These are phyloP conservation scores for Azemiops feae DNA, from an alignment of 2,113 vertebrate species.

Conservation along the genomic window DNA sequence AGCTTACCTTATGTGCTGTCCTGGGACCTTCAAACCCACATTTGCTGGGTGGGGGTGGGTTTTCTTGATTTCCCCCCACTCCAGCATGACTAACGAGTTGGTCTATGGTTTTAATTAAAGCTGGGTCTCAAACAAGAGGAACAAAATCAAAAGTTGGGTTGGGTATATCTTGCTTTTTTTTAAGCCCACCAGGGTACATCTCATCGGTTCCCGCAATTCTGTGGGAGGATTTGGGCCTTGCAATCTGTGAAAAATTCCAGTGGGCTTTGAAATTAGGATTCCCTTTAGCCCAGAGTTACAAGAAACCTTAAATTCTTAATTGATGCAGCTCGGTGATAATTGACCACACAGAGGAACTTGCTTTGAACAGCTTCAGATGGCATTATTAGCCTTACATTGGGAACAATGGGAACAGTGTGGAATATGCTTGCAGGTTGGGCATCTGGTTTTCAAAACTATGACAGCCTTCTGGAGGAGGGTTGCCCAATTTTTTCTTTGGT, in stretches of 20 bases:
- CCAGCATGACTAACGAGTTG: not conserved
- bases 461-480: not conserved
- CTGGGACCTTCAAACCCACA: conserved; percentile 45
- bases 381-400: not conserved
- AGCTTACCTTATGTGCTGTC: conserved; percentile 80
- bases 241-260: not conserved
- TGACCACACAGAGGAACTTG: not conserved
- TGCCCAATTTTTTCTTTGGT: not conserved
- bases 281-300: not conserved
- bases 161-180: not conserved
- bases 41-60: not conserved
- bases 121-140: not conserved
- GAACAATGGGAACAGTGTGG: not conserved
- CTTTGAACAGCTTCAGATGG: not conserved
- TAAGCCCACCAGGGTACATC: not conserved
- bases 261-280: not conserved
- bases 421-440: not conserved
- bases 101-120: conserved; percentile 11
- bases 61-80: not conserved
- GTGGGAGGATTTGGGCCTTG: not conserved
- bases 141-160: not conserved
- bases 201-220: fast-evolving
- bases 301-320: not conserved
- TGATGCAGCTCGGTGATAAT: not conserved
- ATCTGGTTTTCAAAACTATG: not conserved